These are phyloP conservation scores for Epinephelus cyanopodus DNA, from an alignment of 2,113 vertebrate genomes.

Conservation along the genomic window DNA sequence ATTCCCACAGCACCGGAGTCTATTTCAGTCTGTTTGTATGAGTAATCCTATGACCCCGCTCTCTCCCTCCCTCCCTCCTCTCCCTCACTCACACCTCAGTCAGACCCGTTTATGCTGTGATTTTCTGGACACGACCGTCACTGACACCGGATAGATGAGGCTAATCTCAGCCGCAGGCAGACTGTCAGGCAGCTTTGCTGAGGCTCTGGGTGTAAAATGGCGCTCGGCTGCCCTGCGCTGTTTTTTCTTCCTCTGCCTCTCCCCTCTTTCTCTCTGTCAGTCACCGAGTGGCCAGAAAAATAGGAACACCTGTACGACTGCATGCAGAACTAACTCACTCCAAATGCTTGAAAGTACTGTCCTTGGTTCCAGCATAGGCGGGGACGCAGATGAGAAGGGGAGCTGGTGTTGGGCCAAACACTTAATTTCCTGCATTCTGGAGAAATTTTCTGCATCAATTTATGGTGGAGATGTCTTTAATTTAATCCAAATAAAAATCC, in stretches of 20 bases:
- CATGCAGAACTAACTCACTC: not conserved
- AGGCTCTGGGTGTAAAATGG: slow-evolving; percentile 92
- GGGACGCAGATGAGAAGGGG: too few species aligned
- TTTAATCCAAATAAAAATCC: too few species aligned
- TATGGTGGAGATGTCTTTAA: too few species aligned
- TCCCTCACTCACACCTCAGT: slow-evolving; percentile 65
- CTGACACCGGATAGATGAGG: slow-evolving; percentile 98
- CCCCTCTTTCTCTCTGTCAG: slow-evolving; percentile 4
- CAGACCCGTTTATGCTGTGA: slow-evolving; percentile 97
- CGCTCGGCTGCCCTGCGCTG: slow-evolving; percentile 41
- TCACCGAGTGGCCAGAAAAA: slow-evolving; percentile 4
- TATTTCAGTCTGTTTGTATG: slow-evolving; percentile 97
- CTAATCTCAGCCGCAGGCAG: slow-evolving; percentile 94
- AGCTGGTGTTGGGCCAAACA: too few species aligned
- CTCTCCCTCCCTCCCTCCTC: slow-evolving; percentile 8
- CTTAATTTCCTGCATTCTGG: too few species aligned
- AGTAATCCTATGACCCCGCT: slow-evolving; percentile 93
- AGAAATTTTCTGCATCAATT: too few species aligned
- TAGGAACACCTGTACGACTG: not conserved
- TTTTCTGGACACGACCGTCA: slow-evolving; percentile 98
- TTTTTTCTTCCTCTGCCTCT: not conserved
- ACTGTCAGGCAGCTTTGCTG: slow-evolving; percentile 93
- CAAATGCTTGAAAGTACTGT: too few species aligned
- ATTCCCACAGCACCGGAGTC: slow-evolving; percentile 80
- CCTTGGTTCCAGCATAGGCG: too few species aligned